Evolutionary conservation across 92 coral and sea anemone species (phyloP), one percentile per base, ranked within the genome.

Genomic region (Muricea muricata): DNA sequence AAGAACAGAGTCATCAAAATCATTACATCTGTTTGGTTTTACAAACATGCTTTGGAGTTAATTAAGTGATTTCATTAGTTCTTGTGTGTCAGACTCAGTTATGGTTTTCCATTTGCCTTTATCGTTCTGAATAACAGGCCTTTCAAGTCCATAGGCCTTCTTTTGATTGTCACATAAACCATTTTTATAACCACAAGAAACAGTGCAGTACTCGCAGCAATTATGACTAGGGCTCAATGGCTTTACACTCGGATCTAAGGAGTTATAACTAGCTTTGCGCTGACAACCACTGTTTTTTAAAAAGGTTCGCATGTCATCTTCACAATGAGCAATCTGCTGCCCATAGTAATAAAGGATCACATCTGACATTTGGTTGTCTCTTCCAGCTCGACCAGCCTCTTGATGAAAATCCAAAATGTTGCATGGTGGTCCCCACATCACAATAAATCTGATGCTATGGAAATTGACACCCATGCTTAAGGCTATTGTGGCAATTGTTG

Each of bases 381-480:
- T n/a, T n/a, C n/a, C n/a, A n/a, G n/a, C n/a, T n/a, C n/a, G n/a
- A n/a, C n/a, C n/a, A n/a, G n/a, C n/a, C n/a, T n/a, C n/a, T 34
- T 78, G 83, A 30, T 48, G 15, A 55, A 6, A 50, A 25, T 24
- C 71, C 65, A 78, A 79, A 13, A 78, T 78, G 40, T 35, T 78
- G 21, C 83, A 8, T 46, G 83, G 73, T 47, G 83, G 83, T 1
- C 83, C n/a, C 46, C 15, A 78, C 83, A 57, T 78, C 1, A 78
- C 37, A 9, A 78, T 79, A 78, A 25, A 47, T 57, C 83, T 47
- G 4, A n/a, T n/a, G n/a, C n/a, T n/a, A n/a, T n/a, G n/a, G n/a
- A n/a, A n/a, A n/a, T n/a, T n/a, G n/a, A n/a, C n/a, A n/a, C n/a
- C n/a, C n/a, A n/a, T n/a, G n/a, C n/a, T n/a, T n/a, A n/a, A n/a